Base-by-base conservation (phyloP, 1,140 invertebrate genomes). In the Scaptomyza pallida region DNA sequence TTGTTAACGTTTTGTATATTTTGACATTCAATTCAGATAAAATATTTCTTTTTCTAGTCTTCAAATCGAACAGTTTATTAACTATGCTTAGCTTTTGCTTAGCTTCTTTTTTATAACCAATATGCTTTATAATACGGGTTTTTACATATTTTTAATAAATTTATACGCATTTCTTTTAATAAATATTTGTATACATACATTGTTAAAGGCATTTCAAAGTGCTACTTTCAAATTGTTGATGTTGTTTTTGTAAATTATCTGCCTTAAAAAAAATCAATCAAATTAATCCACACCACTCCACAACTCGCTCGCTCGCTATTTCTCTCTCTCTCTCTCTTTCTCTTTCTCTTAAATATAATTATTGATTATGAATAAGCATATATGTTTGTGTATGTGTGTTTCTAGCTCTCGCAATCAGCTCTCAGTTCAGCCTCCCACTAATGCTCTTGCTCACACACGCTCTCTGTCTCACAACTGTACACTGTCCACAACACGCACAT, bases 221-320 rank as follows among this genome's bases (percentile, higher is more conserved):
- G 70, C 55, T 68, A 52, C 40, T 72, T 60, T 68, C 47, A 56
- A 82, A 78, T 72, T 88, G 75, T 88, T 75, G 78, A 81, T 86
- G 82, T 88, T 88, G 82, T 88, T 88, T 88, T 88, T 88, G 82
- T 88, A 88, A 88, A 88, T 88, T 88, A 88, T 88, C 82, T 88
- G 82, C 83, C 82, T 78, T 30, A 9, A 30, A 30, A 72, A 79
- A 77, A 75, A 85, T 59, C 30, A 23, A 69, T 54, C 44, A 65
- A 81, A 75, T 62, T 70, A 71, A 59, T 70, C 77, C 41, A 71
- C 75, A 78, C 57, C 67, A 56, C 45, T 56, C 45, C 52, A 48
- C 41, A 75, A 52, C 33, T 56, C 48, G 50, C 57, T 55, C 45
- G n/a, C 45, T 16, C 10, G 26, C n/a, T 52, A 50, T 41, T 59